A percentile compares a stretch with the other conserved stretches of the same genome.
These are phyloP conservation scores for Tetrapedia diversipes DNA, from an alignment of 2,888 invertebrate genomes.

Conservation along the genomic window DNA sequence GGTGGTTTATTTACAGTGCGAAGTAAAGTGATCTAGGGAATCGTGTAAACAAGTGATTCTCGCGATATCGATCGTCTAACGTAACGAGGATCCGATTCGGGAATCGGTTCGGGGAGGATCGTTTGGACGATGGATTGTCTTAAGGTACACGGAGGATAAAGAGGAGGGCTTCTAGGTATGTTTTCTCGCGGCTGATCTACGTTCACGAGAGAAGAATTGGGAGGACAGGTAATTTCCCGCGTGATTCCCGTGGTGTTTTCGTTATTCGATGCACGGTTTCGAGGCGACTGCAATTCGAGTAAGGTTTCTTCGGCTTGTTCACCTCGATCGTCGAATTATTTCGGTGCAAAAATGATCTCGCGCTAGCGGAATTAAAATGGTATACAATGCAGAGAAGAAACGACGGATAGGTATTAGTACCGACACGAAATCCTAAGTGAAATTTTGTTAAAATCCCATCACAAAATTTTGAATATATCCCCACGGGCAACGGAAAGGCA, in stretches of 20 bases:
- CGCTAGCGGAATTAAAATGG: not conserved
- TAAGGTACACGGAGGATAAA: not conserved
- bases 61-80: not conserved
- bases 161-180: not conserved
- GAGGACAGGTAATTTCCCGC: constrained; percentile 8
- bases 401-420: too few species aligned
- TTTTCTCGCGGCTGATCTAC: not conserved
- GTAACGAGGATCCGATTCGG: too few species aligned
- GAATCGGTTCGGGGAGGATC: too few species aligned
- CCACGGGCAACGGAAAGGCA: too few species aligned
- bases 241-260: constrained; percentile 5
- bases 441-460: too few species aligned
- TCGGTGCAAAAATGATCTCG: not conserved
- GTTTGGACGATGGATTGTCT: not conserved
- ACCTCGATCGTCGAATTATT: not conserved
- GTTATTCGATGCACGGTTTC: constrained; percentile 18
- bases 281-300: not conserved
- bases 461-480: too few species aligned
- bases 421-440: too few species aligned
- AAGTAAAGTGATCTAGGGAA: constrained; percentile 20
- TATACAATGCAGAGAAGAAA: too few species aligned
- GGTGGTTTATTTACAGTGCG: constrained; percentile 31
- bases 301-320: not conserved
- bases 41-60: too few species aligned
- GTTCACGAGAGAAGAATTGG: not conserved